Base-by-base conservation (phyloP, 2,888 invertebrate genomes). In the Acleris literana region DNA sequence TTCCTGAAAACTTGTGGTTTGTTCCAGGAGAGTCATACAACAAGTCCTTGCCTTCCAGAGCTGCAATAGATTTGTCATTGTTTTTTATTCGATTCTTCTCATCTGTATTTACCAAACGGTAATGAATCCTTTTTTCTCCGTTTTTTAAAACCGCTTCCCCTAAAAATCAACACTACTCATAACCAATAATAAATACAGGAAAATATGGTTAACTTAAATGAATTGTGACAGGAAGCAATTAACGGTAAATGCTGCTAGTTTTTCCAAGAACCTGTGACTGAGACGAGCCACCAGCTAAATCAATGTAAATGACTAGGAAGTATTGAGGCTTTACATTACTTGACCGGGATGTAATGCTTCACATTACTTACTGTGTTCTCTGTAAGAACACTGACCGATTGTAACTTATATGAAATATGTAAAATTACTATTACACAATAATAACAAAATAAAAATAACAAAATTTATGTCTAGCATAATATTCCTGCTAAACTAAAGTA, bases 11-110 rank as follows among this genome's bases (percentile, higher is more conserved):
- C 52, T 83, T 85, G 49, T 83, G 33, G 17, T 72, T 17, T 62
- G 70, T 68, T 73, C 77, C 68, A 49, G 85, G 79, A 64, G 72
- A 79, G 68, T 90, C 91, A 68, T 82, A 81, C 16, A 91, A 76
- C 43, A 90, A 79, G 71, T 84, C 85, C 68, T 90, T 91, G 25
- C 90, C 89, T 76, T 90, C 83, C 68, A 90, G 75, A 62, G 83
- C 84, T 78, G 88, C 90, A 83, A 91, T 88, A 75, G 87, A 85
- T 83, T 90, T 91, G 73, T 87, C 87, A 85, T 89, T 86, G 78
- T 89, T 89, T 78, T 90, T 91, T 68, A 91, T 83, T 70, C 80
- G 75, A 71, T 86, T 80, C 75, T 85, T 90, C 69, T 88, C 87
- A 65, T 85, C 85, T 6, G 74, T 74, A 61, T 90, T 84, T 29